Base-by-base conservation (phyloP, 2,113 vertebrate species). In the Anhinga anhinga region DNA sequence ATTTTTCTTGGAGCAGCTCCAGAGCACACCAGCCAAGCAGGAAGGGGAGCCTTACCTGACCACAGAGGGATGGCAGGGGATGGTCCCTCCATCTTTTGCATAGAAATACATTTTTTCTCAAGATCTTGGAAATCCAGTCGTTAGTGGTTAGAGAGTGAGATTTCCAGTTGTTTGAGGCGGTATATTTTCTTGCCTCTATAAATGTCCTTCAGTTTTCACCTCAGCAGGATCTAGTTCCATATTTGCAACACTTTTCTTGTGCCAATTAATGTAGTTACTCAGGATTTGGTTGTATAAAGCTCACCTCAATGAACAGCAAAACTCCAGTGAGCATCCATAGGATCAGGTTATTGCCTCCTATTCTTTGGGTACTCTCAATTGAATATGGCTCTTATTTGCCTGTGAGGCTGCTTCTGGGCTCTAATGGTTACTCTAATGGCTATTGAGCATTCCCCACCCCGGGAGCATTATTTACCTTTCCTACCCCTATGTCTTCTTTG, bases 21-120 rank as follows among this genome's bases (percentile, higher is more conserved):
- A 44, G 17, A 82, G 7, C 42, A 76, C 34, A 25, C 2, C 1
- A 47, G 32, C 17, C 38, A 86, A 59, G 50, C 22, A 70, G 65
- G 45, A 88, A 34, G 14, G 26, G 30, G 30, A 80, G n/a, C 7
- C 7, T 62, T 67, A 15, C 7, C 26, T 84, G 34, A 13, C 18
- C 36, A 17, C 0, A 1, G 25, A 50, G 18, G 16, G 6, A n/a
- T 11, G 66, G 55, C 27, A 25, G 17, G 15, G 34, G 2, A 9
- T 34, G 15, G 7, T 34, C 17, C 8, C 25, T 89, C 23, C 18
- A 14, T 15, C 36, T 79, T 76, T 76, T 50, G 11, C 22, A 71
- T 56, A 78, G 76, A 58, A 87, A 76, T 2, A 25, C 26, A 14
- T 61, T 69, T 91, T 95, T 84, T 27, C 13, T 4, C 26, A 55